A percentile compares a stretch with the other conserved stretches of the same genome.
Evolutionary conservation across 64 coral and sea anemone genomes (phyloP).

Genomic region (Acropora yongei): DNA sequence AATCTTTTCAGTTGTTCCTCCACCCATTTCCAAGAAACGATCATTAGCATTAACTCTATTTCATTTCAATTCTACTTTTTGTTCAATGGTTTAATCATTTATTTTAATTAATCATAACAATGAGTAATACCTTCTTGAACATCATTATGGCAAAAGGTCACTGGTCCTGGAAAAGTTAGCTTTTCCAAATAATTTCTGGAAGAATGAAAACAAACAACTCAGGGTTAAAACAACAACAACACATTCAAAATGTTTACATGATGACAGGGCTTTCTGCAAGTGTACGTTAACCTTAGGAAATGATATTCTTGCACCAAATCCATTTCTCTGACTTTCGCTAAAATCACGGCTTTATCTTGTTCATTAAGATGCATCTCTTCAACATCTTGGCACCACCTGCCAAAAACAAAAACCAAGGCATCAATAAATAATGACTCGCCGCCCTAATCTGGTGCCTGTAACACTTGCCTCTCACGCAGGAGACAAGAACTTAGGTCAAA

Average conservation of each 20-base stretch:
- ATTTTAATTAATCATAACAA: no score
- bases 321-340: constrained; percentile 49
- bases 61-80: no score
- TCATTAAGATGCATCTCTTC: constrained; percentile 65
- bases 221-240: background rate
- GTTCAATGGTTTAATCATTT: no score
- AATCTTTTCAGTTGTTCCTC: no score
- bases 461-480: no score
- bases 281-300: constrained; percentile 55
- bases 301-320: constrained; percentile 62
- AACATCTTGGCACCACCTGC: constrained; percentile 67
- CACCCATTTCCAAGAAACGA: no score
- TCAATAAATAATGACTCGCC: background rate
- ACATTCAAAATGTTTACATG: no score
- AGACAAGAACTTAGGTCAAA: no score
- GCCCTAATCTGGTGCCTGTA: no score
- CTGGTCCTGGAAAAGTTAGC: constrained; percentile 35
- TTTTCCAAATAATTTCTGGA: constrained; percentile 67
- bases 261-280: no score
- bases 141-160: constrained; percentile 91
- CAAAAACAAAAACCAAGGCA: background rate
- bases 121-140: constrained; percentile 74
- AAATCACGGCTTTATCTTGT: constrained; percentile 59
- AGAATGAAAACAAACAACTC: no score
- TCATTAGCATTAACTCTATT: no score